Base-by-base conservation (phyloP, 2,113 vertebrate genomes). In the Thunnus maccoyii region DNA sequence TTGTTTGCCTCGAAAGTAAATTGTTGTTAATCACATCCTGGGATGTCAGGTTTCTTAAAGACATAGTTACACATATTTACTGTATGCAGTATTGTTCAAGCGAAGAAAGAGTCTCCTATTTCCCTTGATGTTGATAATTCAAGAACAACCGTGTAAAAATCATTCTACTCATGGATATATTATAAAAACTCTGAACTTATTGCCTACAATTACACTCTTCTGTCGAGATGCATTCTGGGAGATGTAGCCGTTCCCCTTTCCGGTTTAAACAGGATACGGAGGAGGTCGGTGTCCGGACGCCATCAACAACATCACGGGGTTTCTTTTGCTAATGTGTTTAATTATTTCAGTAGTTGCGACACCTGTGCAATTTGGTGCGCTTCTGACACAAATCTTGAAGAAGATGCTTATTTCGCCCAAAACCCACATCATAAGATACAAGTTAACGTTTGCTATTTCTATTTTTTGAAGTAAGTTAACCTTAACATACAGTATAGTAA, bases 221-320 rank as follows among this genome's bases (percentile, higher is more conserved):
- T 4, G 2, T 10, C 47, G 4, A 10, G 46, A 18, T 50, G 85
- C 76, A 86, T 84, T 70, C 41, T 86, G 86, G 87, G 84, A 89
- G 8, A 25, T 86, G 70, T 65, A 86, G 32, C 76, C 65, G 1
- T 48, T 14, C 56, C 56, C 41, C 12, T 30, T 92, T 93, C 90
- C 91, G 80, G 44, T 76, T 63, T 44, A 7, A 27, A 84, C 67
- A 84, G 86, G 89, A 91, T 84, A 63, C 82, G 54, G 67, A 62
- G 16, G n/a, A 20, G 27, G 13, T 50, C 3, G 3, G 7, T 15
- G 3, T 4, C 17, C 22, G 76, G 67, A 58, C 73, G 78, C 85
- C 85, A 85, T 89, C 76, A 41, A n/a, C 20, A 57, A 41, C 1
- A 54, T 70, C 55, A 71, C 18, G 52, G 1, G 5, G 27, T 20